Evolutionary conservation across 2,113 vertebrate genomes (phyloP).

Genomic region (Eretmochelys imbricata): DNA sequence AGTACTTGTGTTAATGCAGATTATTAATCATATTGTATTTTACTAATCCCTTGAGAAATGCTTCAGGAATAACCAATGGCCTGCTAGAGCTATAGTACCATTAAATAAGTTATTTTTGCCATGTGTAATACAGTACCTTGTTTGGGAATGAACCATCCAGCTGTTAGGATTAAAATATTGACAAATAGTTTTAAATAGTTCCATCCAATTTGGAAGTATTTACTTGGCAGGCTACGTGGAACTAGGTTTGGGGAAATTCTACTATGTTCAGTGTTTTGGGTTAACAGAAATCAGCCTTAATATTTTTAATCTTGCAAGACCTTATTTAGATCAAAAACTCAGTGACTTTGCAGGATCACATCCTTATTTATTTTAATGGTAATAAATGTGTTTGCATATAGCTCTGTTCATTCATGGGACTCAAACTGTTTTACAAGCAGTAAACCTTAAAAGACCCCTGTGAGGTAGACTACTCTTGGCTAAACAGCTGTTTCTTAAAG

Average conservation of each 20-base stretch:
- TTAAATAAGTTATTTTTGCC: conserved; percentile 57
- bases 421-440: neutral
- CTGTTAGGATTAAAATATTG: neutral
- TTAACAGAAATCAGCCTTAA: neutral
- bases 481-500: neutral
- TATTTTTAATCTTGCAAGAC: neutral
- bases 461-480: neutral
- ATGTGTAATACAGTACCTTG: conserved; percentile 8
- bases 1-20: conserved; percentile 69
- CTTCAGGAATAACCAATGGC: conserved; percentile 28
- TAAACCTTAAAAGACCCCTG: neutral
- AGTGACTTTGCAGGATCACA: neutral
- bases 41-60: conserved; percentile 55
- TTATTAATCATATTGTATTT: conserved; percentile 66
- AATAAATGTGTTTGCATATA: rapidly evolving
- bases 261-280: neutral
- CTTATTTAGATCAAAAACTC: neutral
- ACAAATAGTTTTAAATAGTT: conserved; percentile 39
- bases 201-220: conserved; percentile 23
- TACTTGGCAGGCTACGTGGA: neutral
- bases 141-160: conserved; percentile 30
- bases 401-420: neutral
- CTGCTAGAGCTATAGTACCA: conserved; percentile 9
- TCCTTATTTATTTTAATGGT: neutral
- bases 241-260: neutral